Evolutionary conservation across 1,140 invertebrate species (phyloP).

Genomic region (Brachionus asplanchnoidis): DNA sequence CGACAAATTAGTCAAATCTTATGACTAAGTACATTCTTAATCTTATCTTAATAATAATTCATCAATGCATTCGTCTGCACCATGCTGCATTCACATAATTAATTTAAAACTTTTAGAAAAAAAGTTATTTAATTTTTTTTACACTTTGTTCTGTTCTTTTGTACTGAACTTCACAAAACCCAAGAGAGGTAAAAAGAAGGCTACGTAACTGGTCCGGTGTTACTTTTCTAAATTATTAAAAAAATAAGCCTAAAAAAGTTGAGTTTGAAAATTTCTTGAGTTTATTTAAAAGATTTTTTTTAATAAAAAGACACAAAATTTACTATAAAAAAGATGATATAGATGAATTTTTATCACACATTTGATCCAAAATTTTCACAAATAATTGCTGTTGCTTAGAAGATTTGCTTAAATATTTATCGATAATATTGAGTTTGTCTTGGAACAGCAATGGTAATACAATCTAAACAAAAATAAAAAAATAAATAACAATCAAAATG

Average conservation of each 20-base stretch:
- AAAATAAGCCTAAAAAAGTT: background rate
- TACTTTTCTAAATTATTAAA: background rate
- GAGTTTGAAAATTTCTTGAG: background rate
- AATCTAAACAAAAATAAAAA: constrained; percentile 51
- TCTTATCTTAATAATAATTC: too few relatives aligned
- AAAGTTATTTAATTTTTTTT: too few relatives aligned
- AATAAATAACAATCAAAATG: background rate
- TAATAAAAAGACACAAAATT: background rate
- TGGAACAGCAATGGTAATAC: constrained; percentile 69
- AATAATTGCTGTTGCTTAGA: constrained; percentile 62
- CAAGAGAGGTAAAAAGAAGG: too few relatives aligned
- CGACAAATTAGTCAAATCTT: too few relatives aligned
- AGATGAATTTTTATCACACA: constrained; percentile 46
- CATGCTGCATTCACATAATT: too few relatives aligned
- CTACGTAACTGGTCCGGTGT: too few relatives aligned
- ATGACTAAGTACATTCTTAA: too few relatives aligned
- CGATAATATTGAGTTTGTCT: constrained; percentile 66
- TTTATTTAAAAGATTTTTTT: background rate
- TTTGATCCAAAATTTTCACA: constrained; percentile 62
- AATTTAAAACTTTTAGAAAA: too few relatives aligned
- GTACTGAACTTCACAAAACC: too few relatives aligned
- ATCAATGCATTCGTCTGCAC: too few relatives aligned
- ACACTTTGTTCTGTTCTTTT: too few relatives aligned
- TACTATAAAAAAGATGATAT: constrained; percentile 41
- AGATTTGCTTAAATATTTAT: constrained; percentile 64